Evolutionary conservation across 2,797 vertebrate genomes (phyloP).

Genomic region (Adelosebastes latens): DNA sequence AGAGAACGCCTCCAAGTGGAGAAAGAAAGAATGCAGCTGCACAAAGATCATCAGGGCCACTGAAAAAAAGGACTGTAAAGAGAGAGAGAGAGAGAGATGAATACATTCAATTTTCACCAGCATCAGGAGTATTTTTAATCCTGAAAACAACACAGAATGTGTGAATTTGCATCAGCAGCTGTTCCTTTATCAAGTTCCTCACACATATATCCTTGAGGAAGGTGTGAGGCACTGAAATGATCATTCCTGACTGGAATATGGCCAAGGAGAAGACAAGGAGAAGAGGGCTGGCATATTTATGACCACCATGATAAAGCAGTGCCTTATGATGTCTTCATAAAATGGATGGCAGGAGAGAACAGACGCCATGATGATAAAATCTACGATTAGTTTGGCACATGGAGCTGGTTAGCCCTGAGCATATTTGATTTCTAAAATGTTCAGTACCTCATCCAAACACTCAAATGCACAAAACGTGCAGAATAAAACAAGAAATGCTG

Average conservation of each 20-base stretch:
- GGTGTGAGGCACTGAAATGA: background rate
- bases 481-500: background rate
- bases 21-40: slow-evolving; percentile 87
- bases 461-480: background rate
- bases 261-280: slow-evolving; percentile 19
- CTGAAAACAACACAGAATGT: background rate
- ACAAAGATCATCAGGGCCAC: slow-evolving; percentile 65
- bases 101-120: background rate
- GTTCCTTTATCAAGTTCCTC: background rate
- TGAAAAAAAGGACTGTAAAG: slow-evolving; percentile 8
- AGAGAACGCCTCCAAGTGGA: slow-evolving; percentile 93
- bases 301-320: slow-evolving; percentile 36
- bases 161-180: background rate
- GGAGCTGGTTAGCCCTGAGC: background rate
- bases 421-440: background rate
- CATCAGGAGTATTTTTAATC: background rate
- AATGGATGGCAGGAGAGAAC: background rate
- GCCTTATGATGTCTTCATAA: slow-evolving; percentile 45
- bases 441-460: background rate
- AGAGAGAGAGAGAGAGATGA: background rate
- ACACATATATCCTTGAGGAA: background rate
- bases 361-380: background rate
- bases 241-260: slow-evolving; percentile 10
- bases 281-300: slow-evolving; percentile 10
- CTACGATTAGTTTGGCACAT: slow-evolving; percentile 2